Conservation (phyloP, 2,888 invertebrate species). For the Timema cristinae region DNA sequence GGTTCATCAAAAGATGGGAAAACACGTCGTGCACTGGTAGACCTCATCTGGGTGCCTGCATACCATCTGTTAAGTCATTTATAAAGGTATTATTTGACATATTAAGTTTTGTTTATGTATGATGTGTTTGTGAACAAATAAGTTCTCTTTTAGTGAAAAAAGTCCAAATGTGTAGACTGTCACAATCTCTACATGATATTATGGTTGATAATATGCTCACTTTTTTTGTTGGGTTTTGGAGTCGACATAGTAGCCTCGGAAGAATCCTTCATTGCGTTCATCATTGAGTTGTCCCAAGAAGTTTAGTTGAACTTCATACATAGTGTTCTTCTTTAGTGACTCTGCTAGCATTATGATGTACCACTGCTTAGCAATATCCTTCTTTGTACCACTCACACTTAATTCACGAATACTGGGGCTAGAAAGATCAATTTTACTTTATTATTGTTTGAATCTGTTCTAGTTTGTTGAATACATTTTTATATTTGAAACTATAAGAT, state of each 20-base stretch:
- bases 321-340: slow-evolving; percentile 52
- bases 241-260: slow-evolving; percentile 57
- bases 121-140: no score
- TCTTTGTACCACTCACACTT: slow-evolving; percentile 45
- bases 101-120: no score
- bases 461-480: no score
- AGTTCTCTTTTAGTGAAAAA: no score
- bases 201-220: slow-evolving; percentile 12
- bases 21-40: slow-evolving; percentile 67
- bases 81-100: no score
- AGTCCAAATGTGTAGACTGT: no score
- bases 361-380: slow-evolving; percentile 58
- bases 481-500: no score
- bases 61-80: slow-evolving; percentile 48
- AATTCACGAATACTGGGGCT: no score
- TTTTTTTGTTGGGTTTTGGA: slow-evolving; percentile 29
- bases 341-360: slow-evolving; percentile 58
- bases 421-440: no score
- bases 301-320: slow-evolving; percentile 59
- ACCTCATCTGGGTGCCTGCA: slow-evolving; percentile 64
- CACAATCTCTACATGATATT: no score
- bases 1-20: slow-evolving; percentile 84
- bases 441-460: no score
- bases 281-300: slow-evolving; percentile 64
- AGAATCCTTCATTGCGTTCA: slow-evolving; percentile 63